phyloP scores from a whole-genome alignment of 2,113 vertebrate species.

The Acanthisitta chloris region DNA sequence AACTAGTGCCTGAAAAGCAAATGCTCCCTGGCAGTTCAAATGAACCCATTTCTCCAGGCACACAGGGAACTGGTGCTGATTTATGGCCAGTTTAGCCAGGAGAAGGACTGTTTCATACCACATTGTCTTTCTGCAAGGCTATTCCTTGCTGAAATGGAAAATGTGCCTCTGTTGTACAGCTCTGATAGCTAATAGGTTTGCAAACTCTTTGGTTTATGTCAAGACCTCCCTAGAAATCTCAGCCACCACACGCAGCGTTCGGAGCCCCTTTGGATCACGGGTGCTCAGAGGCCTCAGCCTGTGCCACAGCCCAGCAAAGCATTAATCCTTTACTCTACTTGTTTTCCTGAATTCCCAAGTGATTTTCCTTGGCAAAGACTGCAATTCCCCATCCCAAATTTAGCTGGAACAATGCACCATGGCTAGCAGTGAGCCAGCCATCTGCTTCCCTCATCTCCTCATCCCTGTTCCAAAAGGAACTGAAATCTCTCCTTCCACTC shows the following conservation, averaged over 20 bases:
- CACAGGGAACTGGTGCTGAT: background rate
- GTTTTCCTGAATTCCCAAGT: background rate
- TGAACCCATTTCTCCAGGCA: background rate
- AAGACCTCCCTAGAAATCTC: background rate
- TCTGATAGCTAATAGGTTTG: background rate
- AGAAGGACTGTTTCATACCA: background rate
- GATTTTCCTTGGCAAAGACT: background rate
- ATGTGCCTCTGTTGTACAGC: background rate
- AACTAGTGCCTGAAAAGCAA: background rate
- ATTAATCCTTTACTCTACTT: background rate
- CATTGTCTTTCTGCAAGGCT: background rate
- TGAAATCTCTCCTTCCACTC: background rate
- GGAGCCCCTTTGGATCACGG: background rate
- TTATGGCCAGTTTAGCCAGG: background rate
- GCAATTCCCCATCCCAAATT: background rate
- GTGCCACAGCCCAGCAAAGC: background rate
- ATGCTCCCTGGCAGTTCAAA: background rate
- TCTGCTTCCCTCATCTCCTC: slow-evolving; percentile 26
- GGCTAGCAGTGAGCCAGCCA: background rate
- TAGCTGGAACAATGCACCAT: background rate
- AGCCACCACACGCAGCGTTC: fast-evolving
- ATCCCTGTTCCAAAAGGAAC: background rate
- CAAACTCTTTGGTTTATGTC: background rate
- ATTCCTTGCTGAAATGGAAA: background rate
- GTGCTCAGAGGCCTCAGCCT: background rate